Evolutionary conservation across 2,888 invertebrate species (phyloP), one percentile per base, ranked within the genome.

Genomic region (Idaea biselata): DNA sequence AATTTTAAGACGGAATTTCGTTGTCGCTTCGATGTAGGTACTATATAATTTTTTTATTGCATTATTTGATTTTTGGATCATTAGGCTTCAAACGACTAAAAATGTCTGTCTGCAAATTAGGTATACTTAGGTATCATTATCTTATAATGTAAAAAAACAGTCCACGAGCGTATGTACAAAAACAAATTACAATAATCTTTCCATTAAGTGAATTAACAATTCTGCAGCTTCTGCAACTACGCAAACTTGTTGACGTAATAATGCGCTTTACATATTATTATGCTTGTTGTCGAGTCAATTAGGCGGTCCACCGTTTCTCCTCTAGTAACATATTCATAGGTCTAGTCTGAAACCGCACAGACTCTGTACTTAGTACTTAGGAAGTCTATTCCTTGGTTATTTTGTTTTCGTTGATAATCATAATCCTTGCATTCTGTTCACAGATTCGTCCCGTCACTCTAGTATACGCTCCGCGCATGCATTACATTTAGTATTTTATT

Each of bases 341-440:
- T 67, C 66, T 74, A 82, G 71, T 67, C 66, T 74, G 82, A 78
- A 80, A 79, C 78, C 71, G 67, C 64, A 65, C 62, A 63, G 56
- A 63, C 64, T 64, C 59, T 66, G 70, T 73, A 73, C 70, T 59
- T 61, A 69, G 68, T 70, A 70, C 65, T 63, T 69, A 70, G 67
- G 61, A 44, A 65, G 44, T 44, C 2, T 44, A 44, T 44, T 44
- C 44, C 44, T 44, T 44, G 14, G 44, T 44, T 44, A 44, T 71
- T 68, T 61, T 55, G 62, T 75, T 68, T 78, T 82, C 80, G 81
- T 79, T 78, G 80, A 68, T 72, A 25, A 73, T 76, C 74, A 72
- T 71, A 74, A 72, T 78, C 81, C 86, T 83, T 82, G 75, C 86
- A 86, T 83, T 79, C 83, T 75, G 73, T 68, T 80, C 84, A 79